Evolutionary conservation across 2,113 vertebrate species (phyloP), one percentile per base, ranked within the genome.

Genomic region (Emberiza fucata): DNA sequence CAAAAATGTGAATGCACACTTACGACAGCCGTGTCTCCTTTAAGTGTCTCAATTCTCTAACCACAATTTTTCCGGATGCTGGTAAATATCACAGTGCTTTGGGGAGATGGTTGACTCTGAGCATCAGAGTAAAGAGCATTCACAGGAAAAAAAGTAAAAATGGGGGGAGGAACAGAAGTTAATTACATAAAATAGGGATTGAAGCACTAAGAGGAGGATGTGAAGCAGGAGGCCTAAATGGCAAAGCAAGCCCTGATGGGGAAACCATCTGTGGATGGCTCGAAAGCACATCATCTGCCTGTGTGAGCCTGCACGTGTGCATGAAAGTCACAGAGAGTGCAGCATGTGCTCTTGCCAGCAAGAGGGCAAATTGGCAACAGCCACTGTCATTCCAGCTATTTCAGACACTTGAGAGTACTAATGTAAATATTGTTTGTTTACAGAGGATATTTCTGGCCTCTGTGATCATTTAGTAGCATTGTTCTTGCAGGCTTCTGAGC

Each of bases 11-110:
- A 94, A 96, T 93, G 85, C 79, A 91, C 91, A 68, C 81, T 96
- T 95, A 92, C 5, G 1, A 95, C 37, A 91, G 83, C 83, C 63
- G 37, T 68, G 78, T 93, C 88, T 97, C 79, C 94, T 96, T 97
- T 92, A 95, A 97, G 83, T 83, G 81, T 79, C 94, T 86, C 90
- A 88, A 88, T 96, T 96, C 92, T 94, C 93, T 90, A 97, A 96
- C 82, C 61, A 68, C 88, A 51, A 90, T 96, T 96, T 96, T 92
- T 59, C 83, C 10, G 11, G 81, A 96, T 96, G 72, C 71, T 90
- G 83, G 90, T 88, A 92, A 92, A 86, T 93, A 95, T 97, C 91
- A 90, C 48, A 83, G 88, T 53, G 80, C 91, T 97, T 64, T 77
- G 86, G 95, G 83, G 90, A 96, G 47, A 93, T 4, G 2, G 76